Conservation (phyloP, 2,113 vertebrate genomes). For the Gavia stellata region DNA sequence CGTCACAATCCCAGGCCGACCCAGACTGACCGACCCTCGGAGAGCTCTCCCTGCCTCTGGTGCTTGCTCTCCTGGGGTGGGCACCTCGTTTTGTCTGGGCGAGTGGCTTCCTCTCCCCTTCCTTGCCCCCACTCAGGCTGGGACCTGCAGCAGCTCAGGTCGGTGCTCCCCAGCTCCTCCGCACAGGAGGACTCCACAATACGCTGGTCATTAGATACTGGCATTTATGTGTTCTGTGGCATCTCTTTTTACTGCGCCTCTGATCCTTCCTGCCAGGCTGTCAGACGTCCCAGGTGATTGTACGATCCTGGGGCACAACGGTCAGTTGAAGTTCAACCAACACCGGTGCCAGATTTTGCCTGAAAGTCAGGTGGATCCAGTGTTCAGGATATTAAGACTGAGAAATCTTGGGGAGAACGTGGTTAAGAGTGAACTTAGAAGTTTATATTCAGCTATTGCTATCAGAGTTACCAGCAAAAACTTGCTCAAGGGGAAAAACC, state of each 20-base stretch:
- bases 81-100: not conserved
- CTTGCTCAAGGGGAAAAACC: not conserved
- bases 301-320: fast-evolving
- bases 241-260: not conserved
- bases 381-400: not conserved
- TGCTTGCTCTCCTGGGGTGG: not conserved
- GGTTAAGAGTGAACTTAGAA: not conserved
- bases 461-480: not conserved
- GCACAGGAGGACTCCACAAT: fast-evolving
- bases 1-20: not conserved
- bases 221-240: not conserved
- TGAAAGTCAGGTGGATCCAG: not conserved
- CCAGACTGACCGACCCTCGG: fast-evolving
- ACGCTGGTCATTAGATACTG: fast-evolving
- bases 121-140: not conserved
- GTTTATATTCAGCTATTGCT: not conserved
- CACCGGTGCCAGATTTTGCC: not conserved
- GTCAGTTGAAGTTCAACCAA: not conserved
- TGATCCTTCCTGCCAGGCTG: not conserved
- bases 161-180: not conserved
- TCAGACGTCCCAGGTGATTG: not conserved
- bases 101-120: not conserved
- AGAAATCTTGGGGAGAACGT: not conserved
- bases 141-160: not conserved
- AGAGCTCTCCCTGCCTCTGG: not conserved